These are phyloP conservation scores for Linyphia triangularis DNA, from an alignment of 2,888 invertebrate genomes.

Conservation along the genomic window DNA sequence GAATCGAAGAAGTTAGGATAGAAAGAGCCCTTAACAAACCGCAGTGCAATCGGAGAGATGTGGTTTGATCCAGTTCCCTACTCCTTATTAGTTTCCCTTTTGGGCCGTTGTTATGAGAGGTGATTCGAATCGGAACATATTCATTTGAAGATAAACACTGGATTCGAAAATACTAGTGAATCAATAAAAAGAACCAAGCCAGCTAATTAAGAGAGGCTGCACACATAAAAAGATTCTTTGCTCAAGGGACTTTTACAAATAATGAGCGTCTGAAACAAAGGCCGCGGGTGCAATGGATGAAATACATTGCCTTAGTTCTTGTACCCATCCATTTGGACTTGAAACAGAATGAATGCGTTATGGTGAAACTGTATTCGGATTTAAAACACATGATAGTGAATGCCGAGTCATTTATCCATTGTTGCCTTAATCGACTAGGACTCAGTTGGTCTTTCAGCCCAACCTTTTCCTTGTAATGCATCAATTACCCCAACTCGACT, in stretches of 20 bases:
- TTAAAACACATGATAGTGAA: constrained; percentile 61
- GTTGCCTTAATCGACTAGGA: constrained; percentile 60
- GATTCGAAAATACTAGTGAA: constrained; percentile 31
- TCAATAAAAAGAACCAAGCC: constrained; percentile 34
- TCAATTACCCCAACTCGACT: constrained; percentile 54
- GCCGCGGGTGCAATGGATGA: constrained; percentile 39
- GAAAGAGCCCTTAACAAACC: not conserved
- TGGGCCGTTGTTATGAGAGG: not conserved
- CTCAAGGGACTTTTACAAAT: constrained; percentile 42
- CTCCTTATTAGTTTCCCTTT: constrained; percentile 16
- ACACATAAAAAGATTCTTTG: constrained; percentile 41
- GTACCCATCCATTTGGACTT: constrained; percentile 38
- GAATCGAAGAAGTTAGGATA: not conserved
- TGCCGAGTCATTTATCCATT: constrained; percentile 67
- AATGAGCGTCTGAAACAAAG: constrained; percentile 31
- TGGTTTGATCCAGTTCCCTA: not conserved
- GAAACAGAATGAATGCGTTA: constrained; percentile 43
- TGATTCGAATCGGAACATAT: not conserved
- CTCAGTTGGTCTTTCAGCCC: constrained; percentile 52
- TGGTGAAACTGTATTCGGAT: constrained; percentile 38
- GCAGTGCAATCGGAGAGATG: not conserved
- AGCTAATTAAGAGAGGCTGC: constrained; percentile 48
- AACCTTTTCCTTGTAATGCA: constrained; percentile 72
- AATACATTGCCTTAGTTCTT: constrained; percentile 46
- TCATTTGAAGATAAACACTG: constrained; percentile 8